Percentiles rank a stretch among this genome's conserved stretches.
Conservation (phyloP, 2,797 vertebrate species). For the Chanos chanos region DNA sequence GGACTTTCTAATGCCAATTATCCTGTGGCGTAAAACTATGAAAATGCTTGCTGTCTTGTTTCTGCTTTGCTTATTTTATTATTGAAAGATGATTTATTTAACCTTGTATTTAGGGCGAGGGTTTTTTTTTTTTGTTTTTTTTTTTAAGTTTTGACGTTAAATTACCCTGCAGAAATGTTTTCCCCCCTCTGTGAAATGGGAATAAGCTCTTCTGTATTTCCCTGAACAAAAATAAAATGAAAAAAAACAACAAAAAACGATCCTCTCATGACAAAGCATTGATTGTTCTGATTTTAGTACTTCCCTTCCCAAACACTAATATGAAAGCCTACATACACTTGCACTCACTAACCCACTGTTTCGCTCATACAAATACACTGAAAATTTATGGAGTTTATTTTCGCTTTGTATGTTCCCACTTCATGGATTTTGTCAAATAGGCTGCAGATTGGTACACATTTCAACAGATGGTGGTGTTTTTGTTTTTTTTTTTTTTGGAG, state of each 20-base stretch:
- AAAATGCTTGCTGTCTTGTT: conserved; percentile 25
- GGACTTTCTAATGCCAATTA: conserved; percentile 18
- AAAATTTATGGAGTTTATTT: conserved; percentile 44
- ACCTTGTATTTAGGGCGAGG: neutral
- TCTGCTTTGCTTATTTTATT: conserved; percentile 21
- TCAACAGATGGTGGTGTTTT: too few relatives aligned
- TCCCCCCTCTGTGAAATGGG: neutral
- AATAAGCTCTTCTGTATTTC: conserved; percentile 21
- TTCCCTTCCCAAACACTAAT: neutral
- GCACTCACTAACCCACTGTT: too few relatives aligned
- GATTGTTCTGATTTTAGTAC: conserved; percentile 31
- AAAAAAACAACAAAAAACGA: too few relatives aligned
- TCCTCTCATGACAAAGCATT: conserved; percentile 47
- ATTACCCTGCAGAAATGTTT: too few relatives aligned
- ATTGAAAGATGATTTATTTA: conserved; percentile 20
- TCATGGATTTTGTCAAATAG: conserved; percentile 25
- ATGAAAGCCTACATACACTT: neutral
- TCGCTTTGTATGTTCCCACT: conserved; percentile 21
- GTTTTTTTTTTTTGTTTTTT: neutral
- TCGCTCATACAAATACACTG: conserved; percentile 30
- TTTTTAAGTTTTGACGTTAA: neutral
- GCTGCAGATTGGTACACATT: conserved; percentile 28
- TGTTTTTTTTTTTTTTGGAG: conserved; percentile 27
- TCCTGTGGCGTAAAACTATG: neutral
- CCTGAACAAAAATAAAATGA: conserved; percentile 1